Percentiles rank a stretch among this genome's conserved stretches.
phyloP scores from a whole-genome alignment of 2,888 invertebrate genomes.

The Cantharis rufa region DNA sequence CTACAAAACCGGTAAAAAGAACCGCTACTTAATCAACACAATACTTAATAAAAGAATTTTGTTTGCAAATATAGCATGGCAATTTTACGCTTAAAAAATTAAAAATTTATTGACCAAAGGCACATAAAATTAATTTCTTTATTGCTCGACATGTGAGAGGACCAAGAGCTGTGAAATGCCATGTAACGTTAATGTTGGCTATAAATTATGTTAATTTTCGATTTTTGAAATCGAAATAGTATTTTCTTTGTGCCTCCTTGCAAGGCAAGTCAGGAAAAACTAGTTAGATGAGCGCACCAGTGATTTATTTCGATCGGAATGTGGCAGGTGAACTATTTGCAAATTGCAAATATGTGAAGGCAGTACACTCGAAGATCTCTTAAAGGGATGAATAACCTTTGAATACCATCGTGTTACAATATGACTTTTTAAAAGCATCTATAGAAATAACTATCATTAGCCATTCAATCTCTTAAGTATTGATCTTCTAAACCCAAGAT shows the following conservation, averaged over 20 bases:
- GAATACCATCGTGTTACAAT: slow-evolving; percentile 3
- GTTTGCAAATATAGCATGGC: not conserved
- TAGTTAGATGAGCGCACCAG: slow-evolving; percentile 10
- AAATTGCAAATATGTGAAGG: slow-evolving; percentile 18
- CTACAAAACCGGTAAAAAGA: slow-evolving; percentile 14
- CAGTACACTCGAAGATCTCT: not conserved
- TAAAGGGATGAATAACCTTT: slow-evolving; percentile 18
- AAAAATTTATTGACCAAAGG: not conserved
- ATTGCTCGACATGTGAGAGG: not conserved
- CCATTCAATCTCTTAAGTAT: slow-evolving; percentile 1
- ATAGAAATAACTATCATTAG: slow-evolving; percentile 2
- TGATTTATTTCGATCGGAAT: slow-evolving; percentile 12
- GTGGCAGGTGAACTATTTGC: slow-evolving; percentile 19
- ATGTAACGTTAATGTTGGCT: not conserved
- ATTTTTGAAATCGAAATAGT: not conserved
- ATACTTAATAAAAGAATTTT: slow-evolving; percentile 2
- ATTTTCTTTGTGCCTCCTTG: not conserved
- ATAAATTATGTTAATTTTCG: not conserved
- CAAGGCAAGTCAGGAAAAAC: slow-evolving; percentile 1
- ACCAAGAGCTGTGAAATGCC: not conserved
- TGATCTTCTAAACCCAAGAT: not conserved
- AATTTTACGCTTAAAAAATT: not conserved
- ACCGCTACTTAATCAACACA: slow-evolving; percentile 16
- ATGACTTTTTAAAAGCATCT: slow-evolving; percentile 1
- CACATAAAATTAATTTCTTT: not conserved